A percentile compares a stretch with the other conserved stretches of the same genome.
These are phyloP conservation scores for Vannuccia rotundouncinata DNA, from an alignment of 2,888 invertebrate species.

Conservation along the genomic window DNA sequence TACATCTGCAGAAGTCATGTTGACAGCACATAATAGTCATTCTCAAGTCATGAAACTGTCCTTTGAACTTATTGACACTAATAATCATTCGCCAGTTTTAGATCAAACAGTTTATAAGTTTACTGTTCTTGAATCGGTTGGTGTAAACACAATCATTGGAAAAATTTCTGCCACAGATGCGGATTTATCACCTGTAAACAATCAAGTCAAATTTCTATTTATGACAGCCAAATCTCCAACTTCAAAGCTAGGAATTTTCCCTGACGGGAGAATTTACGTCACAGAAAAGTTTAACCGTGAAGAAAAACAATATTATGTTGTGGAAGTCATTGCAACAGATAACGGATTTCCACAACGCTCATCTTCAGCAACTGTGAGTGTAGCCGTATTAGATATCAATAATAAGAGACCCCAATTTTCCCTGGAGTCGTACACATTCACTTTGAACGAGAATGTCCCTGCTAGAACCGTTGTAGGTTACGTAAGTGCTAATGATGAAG, in stretches of 20 bases:
- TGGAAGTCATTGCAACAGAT: conserved; percentile 9
- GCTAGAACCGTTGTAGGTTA: conserved; percentile 46
- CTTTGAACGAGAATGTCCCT: conserved; percentile 47
- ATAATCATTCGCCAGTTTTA: not conserved
- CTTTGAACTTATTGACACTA: not conserved
- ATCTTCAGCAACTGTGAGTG: conserved; percentile 79
- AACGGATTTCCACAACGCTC: conserved; percentile 51
- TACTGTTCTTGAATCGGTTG: not conserved
- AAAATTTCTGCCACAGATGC: not conserved
- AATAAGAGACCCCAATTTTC: conserved; percentile 62
- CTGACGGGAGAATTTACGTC: conserved; percentile 84
- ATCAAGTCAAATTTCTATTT: conserved; percentile 55
- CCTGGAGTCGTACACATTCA: conserved; percentile 56
- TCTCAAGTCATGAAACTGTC: not conserved
- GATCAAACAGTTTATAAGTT: not conserved
- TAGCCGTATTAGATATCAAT: conserved; percentile 65
- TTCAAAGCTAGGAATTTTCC: conserved; percentile 80
- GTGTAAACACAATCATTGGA: conserved; percentile 25
- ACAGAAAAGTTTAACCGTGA: conserved; percentile 79
- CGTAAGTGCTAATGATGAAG: conserved; percentile 67
- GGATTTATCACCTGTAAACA: conserved; percentile 53
- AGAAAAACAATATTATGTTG: conserved; percentile 55
- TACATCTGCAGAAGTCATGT: not conserved
- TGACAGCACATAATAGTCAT: not conserved
- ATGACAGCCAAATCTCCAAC: not conserved